Base-by-base conservation (phyloP, 2,888 invertebrate genomes). In the Hermaeophaga mercurialis region DNA sequence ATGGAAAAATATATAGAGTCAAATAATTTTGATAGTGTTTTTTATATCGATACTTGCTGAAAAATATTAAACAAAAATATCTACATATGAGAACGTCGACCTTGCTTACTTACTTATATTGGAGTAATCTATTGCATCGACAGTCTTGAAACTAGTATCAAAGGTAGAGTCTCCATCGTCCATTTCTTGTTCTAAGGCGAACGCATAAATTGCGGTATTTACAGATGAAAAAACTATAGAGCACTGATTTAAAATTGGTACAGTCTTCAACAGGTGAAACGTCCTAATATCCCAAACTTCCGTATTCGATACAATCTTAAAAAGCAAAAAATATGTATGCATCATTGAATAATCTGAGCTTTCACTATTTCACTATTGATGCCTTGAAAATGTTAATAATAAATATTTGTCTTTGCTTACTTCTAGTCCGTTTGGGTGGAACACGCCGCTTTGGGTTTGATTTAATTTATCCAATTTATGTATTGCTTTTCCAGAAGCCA, bases 241-340 rank as follows among this genome's bases (percentile, higher is more conserved):
- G 68, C 94, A 94, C 75, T 95, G 94, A 74, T 97, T 95, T 60
- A 99, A 80, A 0, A 91, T 89, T 1, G 96, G 93, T 46, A 99
- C 96, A 0, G 97, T 97, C 74, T 95, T 87, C 26, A 99, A 79
- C 34, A 99, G 80, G 73, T 96, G 94, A 77, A 94, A 97, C 34
- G 96, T 96, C 66, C 98, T 81, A 18, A 98, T 78, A 76, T 99
- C 99, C 98, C 98, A 99, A 49, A 98, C 94, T 84, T 99, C 97
- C 0, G 96, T 94, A 75, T 98, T 98, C 52, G 97, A 95, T 70
- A 99, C 92, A 33, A 96, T 87, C 85, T 89, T 75, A 74, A 61
- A 28, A 43, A 45, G 3, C 36, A 5, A 15, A 14, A 17, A 22
- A 8, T 3, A 17, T 9, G 2, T 36, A 28, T 15, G 8, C 2